Evolutionary conservation across 2,797 vertebrate species (phyloP).

Genomic region (Eulemur mongoz): DNA sequence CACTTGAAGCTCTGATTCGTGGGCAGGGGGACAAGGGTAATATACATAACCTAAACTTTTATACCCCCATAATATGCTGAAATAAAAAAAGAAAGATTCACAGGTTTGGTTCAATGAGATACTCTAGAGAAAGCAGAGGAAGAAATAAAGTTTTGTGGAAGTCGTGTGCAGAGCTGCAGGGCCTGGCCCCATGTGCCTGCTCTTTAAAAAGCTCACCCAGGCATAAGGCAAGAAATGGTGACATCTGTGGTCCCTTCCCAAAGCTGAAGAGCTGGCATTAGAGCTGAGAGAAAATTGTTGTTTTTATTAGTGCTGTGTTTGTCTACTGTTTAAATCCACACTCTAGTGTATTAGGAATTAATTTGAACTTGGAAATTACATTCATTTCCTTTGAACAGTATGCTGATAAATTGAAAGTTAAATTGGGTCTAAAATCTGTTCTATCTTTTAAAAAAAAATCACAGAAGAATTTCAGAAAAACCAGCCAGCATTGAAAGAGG

Average conservation of each 20-base stretch:
- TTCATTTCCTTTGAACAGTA: constrained; percentile 66
- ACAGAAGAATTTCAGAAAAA: constrained; percentile 56
- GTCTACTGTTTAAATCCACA: constrained; percentile 55
- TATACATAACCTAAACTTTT: no score
- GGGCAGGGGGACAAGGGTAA: no score
- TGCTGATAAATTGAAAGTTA: constrained; percentile 67
- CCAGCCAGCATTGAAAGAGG: constrained; percentile 42
- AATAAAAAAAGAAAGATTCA: no score
- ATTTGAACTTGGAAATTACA: constrained; percentile 65
- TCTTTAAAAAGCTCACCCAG: not conserved
- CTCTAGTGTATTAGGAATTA: constrained; percentile 54
- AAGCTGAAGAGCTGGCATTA: not conserved
- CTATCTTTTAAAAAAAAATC: constrained; percentile 23
- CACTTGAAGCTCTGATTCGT: no score
- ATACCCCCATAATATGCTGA: no score
- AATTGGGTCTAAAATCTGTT: constrained; percentile 64
- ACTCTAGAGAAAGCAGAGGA: not conserved
- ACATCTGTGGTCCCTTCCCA: constrained; percentile 28
- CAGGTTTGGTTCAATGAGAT: not conserved
- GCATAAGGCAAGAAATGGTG: not conserved
- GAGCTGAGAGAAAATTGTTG: constrained; percentile 31
- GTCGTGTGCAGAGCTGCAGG: not conserved
- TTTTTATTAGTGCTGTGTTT: constrained; percentile 63
- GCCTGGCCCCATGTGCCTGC: not conserved
- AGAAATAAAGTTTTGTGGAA: constrained; percentile 8